A percentile compares a stretch with the other conserved stretches of the same genome.
These are phyloP conservation scores for Xiphophorus birchmanni DNA, from an alignment of 2,797 vertebrate species.

Conservation along the genomic window DNA sequence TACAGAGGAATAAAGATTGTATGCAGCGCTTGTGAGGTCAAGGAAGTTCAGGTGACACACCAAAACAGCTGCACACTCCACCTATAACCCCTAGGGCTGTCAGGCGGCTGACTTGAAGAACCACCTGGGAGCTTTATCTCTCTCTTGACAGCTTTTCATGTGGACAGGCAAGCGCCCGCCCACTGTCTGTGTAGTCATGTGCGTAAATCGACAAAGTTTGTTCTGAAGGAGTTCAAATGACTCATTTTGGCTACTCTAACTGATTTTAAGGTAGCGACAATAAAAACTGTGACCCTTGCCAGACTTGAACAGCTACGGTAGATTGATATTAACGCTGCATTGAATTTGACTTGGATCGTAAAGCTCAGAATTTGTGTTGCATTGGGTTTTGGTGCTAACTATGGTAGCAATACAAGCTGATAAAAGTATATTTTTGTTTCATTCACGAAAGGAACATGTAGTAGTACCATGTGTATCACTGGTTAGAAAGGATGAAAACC, in stretches of 20 bases:
- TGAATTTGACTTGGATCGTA: background rate
- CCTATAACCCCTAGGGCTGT: slow-evolving; percentile 74
- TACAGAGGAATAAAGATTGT: slow-evolving; percentile 11
- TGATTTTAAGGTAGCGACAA: slow-evolving; percentile 17
- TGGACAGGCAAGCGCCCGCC: slow-evolving; percentile 57
- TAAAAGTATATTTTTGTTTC: background rate
- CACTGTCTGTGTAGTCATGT: slow-evolving; percentile 42
- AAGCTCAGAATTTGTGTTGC: background rate
- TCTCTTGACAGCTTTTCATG: slow-evolving; percentile 65
- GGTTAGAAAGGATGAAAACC: background rate
- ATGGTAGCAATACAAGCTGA: background rate
- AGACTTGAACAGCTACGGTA: background rate
- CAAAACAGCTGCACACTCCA: slow-evolving; percentile 72
- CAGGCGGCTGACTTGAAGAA: slow-evolving; percentile 68
- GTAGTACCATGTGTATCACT: background rate
- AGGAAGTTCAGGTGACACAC: slow-evolving; percentile 68
- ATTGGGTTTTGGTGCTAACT: background rate
- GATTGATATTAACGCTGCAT: background rate
- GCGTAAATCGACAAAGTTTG: slow-evolving; percentile 12
- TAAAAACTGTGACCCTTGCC: slow-evolving; percentile 10
- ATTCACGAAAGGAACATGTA: background rate
- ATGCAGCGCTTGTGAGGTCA: slow-evolving; percentile 25
- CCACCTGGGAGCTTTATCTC: slow-evolving; percentile 81
- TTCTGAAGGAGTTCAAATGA: background rate
- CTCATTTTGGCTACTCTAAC: slow-evolving; percentile 21